Conservation (phyloP, 2,797 vertebrate species). For the Cyprinodon diabolis region DNA sequence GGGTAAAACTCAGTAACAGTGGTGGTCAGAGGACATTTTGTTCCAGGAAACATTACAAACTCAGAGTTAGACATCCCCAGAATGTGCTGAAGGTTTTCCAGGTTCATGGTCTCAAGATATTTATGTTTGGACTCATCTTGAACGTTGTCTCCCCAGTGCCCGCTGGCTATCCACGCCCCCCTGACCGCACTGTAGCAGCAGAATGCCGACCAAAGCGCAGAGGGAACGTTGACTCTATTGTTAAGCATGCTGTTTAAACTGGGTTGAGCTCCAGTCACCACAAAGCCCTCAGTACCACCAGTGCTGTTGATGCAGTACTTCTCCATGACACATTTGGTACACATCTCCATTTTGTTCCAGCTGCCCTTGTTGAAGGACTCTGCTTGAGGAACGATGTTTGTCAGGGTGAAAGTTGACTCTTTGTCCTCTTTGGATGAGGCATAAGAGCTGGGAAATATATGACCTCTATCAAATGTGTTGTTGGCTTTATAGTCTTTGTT, state of each 20-base stretch:
- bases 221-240: slow-evolving; percentile 30
- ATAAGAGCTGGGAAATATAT: slow-evolving; percentile 34
- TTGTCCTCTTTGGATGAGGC: neutral
- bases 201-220: slow-evolving; percentile 45
- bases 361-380: slow-evolving; percentile 19
- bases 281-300: neutral
- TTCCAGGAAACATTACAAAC: slow-evolving; percentile 27
- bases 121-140: neutral
- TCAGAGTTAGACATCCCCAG: neutral
- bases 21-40: slow-evolving; percentile 19
- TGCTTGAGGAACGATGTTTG: slow-evolving; percentile 49
- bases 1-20: slow-evolving; percentile 10
- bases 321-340: slow-evolving; percentile 12
- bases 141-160: slow-evolving; percentile 24
- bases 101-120: slow-evolving; percentile 6
- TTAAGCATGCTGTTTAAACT: neutral
- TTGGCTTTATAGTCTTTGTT: neutral
- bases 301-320: slow-evolving; percentile 18
- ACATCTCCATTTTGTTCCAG: slow-evolving; percentile 39
- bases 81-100: slow-evolving; percentile 6
- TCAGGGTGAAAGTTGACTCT: slow-evolving; percentile 56
- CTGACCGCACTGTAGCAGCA: slow-evolving; percentile 24
- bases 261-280: slow-evolving; percentile 39
- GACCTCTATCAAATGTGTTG: slow-evolving; percentile 13
- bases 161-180: neutral